phyloP scores from a whole-genome alignment of 1,140 invertebrate genomes.

The Drosophila miranda region DNA sequence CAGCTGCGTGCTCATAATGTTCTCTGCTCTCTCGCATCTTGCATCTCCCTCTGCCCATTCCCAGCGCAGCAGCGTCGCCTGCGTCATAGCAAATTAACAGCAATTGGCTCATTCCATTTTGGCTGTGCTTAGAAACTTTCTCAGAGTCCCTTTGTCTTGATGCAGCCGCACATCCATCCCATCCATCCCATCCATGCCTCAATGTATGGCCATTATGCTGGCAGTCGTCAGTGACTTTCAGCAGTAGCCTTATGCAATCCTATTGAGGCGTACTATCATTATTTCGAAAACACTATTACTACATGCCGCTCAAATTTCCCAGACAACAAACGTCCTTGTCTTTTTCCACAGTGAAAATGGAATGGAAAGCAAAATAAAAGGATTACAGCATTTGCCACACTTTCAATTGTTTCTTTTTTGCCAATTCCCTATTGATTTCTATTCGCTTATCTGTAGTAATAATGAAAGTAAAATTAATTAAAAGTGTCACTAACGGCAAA shows the following conservation, averaged over 20 bases:
- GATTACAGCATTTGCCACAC: too few species aligned
- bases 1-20: background rate
- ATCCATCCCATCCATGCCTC: conserved; percentile 41
- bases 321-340: conserved; percentile 8
- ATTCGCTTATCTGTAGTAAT: too few species aligned
- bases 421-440: too few species aligned
- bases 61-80: conserved; percentile 1
- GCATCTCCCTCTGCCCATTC: conserved; percentile 3
- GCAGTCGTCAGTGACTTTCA: conserved; percentile 38
- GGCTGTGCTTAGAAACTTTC: conserved; percentile 58
- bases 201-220: conserved; percentile 38
- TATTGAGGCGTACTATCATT: conserved; percentile 46
- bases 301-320: conserved; percentile 41
- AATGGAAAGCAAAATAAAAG: too few species aligned
- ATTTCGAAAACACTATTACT: conserved; percentile 48
- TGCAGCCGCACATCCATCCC: conserved; percentile 37
- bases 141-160: conserved; percentile 54
- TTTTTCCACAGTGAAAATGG: background rate
- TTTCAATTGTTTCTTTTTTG: too few species aligned
- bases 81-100: too few species aligned
- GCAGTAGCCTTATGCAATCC: conserved; percentile 65
- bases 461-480: too few species aligned
- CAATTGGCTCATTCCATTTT: too few species aligned
- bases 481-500: too few species aligned
- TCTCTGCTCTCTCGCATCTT: conserved; percentile 1